phyloP scores from a whole-genome alignment of 2,888 invertebrate genomes.

The Belgica antarctica region DNA sequence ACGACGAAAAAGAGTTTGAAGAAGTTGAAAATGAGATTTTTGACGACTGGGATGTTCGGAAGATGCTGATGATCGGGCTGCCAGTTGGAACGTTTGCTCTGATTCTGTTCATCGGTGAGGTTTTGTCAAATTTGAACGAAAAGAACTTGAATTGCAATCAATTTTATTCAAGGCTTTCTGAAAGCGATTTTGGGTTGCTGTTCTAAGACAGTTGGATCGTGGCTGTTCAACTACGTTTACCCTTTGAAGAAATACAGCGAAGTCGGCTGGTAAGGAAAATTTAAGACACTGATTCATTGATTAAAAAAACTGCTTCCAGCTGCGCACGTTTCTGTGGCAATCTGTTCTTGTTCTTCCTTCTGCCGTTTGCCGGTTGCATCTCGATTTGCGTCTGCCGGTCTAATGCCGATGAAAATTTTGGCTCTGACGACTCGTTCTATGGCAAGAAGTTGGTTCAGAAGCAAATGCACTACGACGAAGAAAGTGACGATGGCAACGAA shows the following conservation, averaged over 20 bases:
- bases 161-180: slow-evolving; percentile 47
- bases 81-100: too few species aligned
- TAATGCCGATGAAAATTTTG: too few species aligned
- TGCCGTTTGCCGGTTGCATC: slow-evolving; percentile 12
- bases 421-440: slow-evolving; percentile 19
- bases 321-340: slow-evolving; percentile 3
- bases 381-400: not conserved
- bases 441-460: not conserved
- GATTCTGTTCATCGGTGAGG: not conserved
- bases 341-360: slow-evolving; percentile 17
- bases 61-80: not conserved
- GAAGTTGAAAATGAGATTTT: not conserved
- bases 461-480: slow-evolving; percentile 20
- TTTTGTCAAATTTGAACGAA: not conserved
- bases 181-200: slow-evolving; percentile 49
- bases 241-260: slow-evolving; percentile 47
- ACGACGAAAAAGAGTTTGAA: not conserved
- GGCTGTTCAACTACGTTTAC: slow-evolving; percentile 48
- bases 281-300: not conserved
- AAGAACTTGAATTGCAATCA: slow-evolving; percentile 6
- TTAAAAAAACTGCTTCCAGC: too few species aligned
- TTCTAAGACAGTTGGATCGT: slow-evolving; percentile 46
- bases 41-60: too few species aligned
- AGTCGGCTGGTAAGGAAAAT: slow-evolving; percentile 47
- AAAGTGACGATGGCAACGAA: not conserved